phyloP scores from a whole-genome alignment of 1,140 invertebrate genomes.

The Metaphire vulgaris region DNA sequence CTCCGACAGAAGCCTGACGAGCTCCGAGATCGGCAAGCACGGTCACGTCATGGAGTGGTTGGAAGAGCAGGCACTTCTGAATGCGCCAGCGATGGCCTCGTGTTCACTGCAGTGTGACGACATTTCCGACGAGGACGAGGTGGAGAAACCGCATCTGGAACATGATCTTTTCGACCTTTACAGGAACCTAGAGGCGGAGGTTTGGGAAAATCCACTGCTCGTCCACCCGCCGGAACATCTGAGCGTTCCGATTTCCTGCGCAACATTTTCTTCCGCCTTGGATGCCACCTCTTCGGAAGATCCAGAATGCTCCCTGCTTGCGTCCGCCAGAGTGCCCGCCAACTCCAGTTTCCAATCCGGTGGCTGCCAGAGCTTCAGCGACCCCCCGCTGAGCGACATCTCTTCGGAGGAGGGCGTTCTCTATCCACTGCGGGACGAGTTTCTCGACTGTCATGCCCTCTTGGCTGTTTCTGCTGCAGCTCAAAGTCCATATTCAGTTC shows the following conservation, averaged over 20 bases:
- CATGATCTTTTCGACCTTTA: background rate
- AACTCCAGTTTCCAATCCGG: background rate
- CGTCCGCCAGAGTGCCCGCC: background rate
- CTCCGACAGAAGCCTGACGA: constrained; percentile 1
- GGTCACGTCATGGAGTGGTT: constrained; percentile 22
- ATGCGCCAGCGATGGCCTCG: too few species aligned
- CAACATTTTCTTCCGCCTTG: background rate
- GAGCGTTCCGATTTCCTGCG: too few species aligned
- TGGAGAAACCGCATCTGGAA: background rate
- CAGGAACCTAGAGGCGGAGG: background rate
- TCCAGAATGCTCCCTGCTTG: background rate
- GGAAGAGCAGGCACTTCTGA: constrained; percentile 10
- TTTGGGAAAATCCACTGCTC: background rate
- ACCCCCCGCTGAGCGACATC: constrained; percentile 3
- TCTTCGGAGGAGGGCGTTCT: constrained; percentile 18
- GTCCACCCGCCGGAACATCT: background rate
- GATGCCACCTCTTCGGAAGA: background rate
- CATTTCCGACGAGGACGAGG: background rate
- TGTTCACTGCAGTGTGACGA: too few species aligned
- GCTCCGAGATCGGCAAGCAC: constrained; percentile 2
- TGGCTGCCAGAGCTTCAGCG: background rate
- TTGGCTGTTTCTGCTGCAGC: background rate
- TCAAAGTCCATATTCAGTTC: constrained; percentile 4
- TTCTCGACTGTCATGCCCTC: background rate
- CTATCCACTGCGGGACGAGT: background rate